These are phyloP conservation scores for Onychostoma macrolepis DNA, from an alignment of 2,113 vertebrate genomes.

Conservation along the genomic window DNA sequence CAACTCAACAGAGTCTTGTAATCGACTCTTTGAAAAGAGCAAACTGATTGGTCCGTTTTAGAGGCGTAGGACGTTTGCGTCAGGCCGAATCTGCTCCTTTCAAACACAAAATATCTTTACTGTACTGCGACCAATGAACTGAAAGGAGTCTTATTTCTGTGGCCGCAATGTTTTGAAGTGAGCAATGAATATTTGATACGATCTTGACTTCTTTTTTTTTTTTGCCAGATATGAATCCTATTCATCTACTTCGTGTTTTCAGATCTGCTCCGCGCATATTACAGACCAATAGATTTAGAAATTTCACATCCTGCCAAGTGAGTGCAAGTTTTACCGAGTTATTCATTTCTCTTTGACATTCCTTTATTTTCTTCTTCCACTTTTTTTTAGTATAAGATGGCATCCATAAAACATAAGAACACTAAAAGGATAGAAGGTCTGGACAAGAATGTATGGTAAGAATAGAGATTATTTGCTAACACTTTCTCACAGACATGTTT, in stretches of 20 bases:
- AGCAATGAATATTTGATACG: not conserved
- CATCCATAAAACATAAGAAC: conserved; percentile 82
- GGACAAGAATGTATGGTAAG: conserved; percentile 93
- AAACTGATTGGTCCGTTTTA: conserved; percentile 25
- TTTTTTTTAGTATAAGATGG: conserved; percentile 72
- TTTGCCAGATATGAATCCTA: conserved; percentile 65
- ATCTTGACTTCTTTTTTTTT: not conserved
- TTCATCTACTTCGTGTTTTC: conserved; percentile 36
- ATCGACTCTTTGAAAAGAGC: not conserved
- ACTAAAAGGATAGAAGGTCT: conserved; percentile 91
- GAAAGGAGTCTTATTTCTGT: not conserved
- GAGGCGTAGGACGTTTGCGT: not conserved
- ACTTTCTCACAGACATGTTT: not conserved
- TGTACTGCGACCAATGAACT: not conserved
- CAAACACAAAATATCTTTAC: not conserved
- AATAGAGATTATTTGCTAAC: not conserved
- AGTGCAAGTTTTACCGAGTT: conserved; percentile 30
- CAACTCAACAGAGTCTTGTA: not conserved
- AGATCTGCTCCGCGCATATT: conserved; percentile 42
- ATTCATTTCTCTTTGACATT: not conserved
- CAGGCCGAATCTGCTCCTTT: conserved; percentile 22
- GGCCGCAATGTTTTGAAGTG: not conserved
- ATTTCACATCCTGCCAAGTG: conserved; percentile 66
- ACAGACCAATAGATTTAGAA: conserved; percentile 43
- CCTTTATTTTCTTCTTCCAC: conserved; percentile 25